Base-by-base conservation (phyloP, 1,140 invertebrate genomes). In the Drosophila malerkotliana region DNA sequence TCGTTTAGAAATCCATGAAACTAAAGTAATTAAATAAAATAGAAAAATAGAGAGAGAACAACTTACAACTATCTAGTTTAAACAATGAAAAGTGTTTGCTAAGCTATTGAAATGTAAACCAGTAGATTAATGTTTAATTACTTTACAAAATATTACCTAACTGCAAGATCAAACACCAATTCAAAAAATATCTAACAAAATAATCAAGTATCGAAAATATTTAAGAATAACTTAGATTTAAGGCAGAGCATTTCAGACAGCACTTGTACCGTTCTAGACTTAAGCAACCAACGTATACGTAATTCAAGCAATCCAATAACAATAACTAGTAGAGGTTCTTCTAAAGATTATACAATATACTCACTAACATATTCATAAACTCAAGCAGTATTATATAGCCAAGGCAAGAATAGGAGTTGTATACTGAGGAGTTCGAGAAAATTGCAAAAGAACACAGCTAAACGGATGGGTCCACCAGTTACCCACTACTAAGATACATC, bases 181-280 rank as follows among this genome's bases (percentile, higher is more conserved):
- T 37, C 41, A 53, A n/a, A 32, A 15, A 37, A 57, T 51, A 14
- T 8, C 18, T n/a, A 10, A 37, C 2, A 1, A 37, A 37, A 15
- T 44, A 44, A 7, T 18, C 14, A 44, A 44, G 15, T 44, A 44
- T 14, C 41, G 5, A 44, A 44, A 56, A 15, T 51, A 62, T 49
- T 24, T 1, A 60, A 48, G 59, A 3, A 59, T 53, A 73, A 53
- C 24, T 18, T 68, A 79, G 53, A 72, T 14, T 67, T 87, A 87
- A 88, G 80, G 83, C 83, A 87, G 83, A 87, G 83, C 83, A 87
- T 77, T 85, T 87, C 78, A 51, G 21, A 41, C 0, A 54, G 81
- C 82, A 87, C 82, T 87, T 87, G 82, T 87, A 87, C 82, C 82
- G 82, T 53, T 52, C n/a, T 58, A 67, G 61, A 75, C 41, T 18